Conservation (phyloP, 2,797 vertebrate species). For the Fundulus diaphanus region DNA sequence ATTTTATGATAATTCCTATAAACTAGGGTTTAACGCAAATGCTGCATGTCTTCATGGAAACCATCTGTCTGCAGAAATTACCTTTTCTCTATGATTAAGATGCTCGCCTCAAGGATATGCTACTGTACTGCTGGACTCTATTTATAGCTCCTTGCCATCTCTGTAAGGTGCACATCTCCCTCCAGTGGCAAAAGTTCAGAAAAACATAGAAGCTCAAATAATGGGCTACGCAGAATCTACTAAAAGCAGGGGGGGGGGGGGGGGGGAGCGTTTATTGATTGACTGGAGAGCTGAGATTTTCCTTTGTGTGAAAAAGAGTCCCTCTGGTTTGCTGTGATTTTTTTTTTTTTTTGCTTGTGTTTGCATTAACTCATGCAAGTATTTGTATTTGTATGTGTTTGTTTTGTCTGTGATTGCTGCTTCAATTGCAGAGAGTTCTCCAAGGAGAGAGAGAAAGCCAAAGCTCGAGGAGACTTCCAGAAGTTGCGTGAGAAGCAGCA, state of each 20-base stretch:
- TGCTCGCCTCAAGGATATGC: slow-evolving; percentile 51
- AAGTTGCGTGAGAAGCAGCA: slow-evolving; percentile 98
- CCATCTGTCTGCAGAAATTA: slow-evolving; percentile 60
- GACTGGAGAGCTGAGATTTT: background rate
- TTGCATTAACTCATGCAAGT: slow-evolving; percentile 64
- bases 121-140: slow-evolving; percentile 56
- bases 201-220: slow-evolving; percentile 45
- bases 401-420: slow-evolving; percentile 62
- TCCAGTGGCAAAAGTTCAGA: slow-evolving; percentile 71
- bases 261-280: background rate
- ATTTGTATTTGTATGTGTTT: slow-evolving; percentile 61
- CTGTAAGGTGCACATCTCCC: slow-evolving; percentile 69
- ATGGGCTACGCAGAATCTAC: background rate
- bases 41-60: slow-evolving; percentile 48
- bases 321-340: slow-evolving; percentile 39
- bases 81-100: slow-evolving; percentile 63
- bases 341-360: slow-evolving; percentile 12
- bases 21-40: slow-evolving; percentile 40
- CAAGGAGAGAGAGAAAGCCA: slow-evolving; percentile 98
- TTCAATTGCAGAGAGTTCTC: slow-evolving; percentile 93
- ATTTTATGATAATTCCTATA: slow-evolving; percentile 23
- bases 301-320: slow-evolving; percentile 5
- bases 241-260: no score
- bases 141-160: slow-evolving; percentile 55
- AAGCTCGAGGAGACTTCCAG: slow-evolving; percentile 98